A percentile compares a stretch with the other conserved stretches of the same genome.
Conservation (phyloP, 2,888 invertebrate genomes). For the Pyrgus malvae region DNA sequence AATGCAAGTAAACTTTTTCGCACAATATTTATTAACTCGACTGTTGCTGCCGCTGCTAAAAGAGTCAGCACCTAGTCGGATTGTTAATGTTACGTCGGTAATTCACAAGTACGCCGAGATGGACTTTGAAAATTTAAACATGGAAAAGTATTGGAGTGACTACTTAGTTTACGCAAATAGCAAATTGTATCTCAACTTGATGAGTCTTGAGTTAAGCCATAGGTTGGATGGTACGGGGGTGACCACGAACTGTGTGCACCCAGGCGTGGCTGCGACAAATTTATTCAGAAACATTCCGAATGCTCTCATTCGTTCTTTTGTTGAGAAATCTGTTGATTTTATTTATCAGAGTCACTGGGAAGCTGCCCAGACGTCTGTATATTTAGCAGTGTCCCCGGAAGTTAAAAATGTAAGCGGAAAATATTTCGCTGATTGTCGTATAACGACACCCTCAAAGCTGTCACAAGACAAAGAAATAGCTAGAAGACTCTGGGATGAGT, state of each 20-base stretch:
- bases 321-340: conserved; percentile 52
- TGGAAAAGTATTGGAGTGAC: conserved; percentile 78
- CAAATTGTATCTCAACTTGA: conserved; percentile 85
- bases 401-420: conserved; percentile 83
- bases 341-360: conserved; percentile 83
- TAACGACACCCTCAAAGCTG: conserved; percentile 70
- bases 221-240: conserved; percentile 83
- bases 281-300: conserved; percentile 83
- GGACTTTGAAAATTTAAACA: conserved; percentile 72
- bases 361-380: conserved; percentile 85
- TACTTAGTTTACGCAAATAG: conserved; percentile 72
- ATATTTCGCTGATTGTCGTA: conserved; percentile 84
- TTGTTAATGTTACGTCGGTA: conserved; percentile 84
- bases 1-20: conserved; percentile 88
- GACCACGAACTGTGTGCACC: conserved; percentile 86
- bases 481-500: conserved; percentile 84
- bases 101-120: conserved; percentile 77
- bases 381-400: conserved; percentile 78
- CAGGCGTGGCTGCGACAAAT: conserved; percentile 86
- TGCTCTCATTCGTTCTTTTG: conserved; percentile 50
- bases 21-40: conserved; percentile 87
- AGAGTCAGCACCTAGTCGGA: conserved; percentile 82
- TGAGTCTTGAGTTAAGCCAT: conserved; percentile 83
- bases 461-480: conserved; percentile 79
- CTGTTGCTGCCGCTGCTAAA: conserved; percentile 78